Evolutionary conservation across 2,888 invertebrate genomes (phyloP).

Genomic region (Drosophila nr. perissopoda): DNA sequence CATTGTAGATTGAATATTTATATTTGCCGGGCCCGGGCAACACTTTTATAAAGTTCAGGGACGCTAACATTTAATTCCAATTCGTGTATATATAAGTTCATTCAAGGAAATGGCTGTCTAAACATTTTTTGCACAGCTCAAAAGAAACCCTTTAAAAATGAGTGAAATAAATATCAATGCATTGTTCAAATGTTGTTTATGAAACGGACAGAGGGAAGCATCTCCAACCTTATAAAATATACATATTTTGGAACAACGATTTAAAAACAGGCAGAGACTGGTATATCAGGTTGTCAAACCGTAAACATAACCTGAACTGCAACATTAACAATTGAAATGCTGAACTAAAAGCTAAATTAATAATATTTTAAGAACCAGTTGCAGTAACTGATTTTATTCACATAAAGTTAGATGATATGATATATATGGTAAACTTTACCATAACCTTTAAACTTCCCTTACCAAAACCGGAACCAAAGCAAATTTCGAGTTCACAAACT

Average conservation of each 20-base stretch:
- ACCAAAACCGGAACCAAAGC: background rate
- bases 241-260: background rate
- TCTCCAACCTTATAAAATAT: background rate
- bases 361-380: background rate
- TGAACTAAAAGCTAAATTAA: background rate
- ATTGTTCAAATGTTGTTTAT: background rate
- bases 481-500: background rate
- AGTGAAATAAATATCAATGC: background rate
- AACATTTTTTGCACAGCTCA: background rate
- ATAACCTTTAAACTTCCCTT: background rate
- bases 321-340: background rate
- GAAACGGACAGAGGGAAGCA: background rate
- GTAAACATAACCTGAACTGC: background rate
- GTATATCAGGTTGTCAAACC: background rate
- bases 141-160: background rate
- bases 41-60: conserved; percentile 46
- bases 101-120: conserved; percentile 30
- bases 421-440: background rate
- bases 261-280: background rate
- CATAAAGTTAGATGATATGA: background rate
- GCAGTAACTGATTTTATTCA: background rate
- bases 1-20: conserved; percentile 14
- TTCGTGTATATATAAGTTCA: background rate
- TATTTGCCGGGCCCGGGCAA: conserved; percentile 10
- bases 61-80: conserved; percentile 21